Percentiles rank a stretch among this genome's conserved stretches.
These are phyloP conservation scores for Tyrannus savana DNA, from an alignment of 2,113 vertebrate species.

Conservation along the genomic window DNA sequence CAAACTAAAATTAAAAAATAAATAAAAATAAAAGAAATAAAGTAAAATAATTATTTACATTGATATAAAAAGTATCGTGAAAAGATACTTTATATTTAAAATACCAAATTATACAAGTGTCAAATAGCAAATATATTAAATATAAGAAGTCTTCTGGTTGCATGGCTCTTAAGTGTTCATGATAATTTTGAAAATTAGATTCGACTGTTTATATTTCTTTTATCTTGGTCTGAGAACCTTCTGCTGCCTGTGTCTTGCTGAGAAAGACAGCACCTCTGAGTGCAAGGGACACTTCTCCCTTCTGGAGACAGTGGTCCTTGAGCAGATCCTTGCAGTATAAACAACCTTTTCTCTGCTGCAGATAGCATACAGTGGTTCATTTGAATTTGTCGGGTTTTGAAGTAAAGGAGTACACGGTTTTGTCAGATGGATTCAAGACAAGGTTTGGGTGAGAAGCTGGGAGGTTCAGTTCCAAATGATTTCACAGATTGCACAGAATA, in stretches of 20 bases:
- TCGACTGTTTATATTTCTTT: not conserved
- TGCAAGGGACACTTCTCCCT: not conserved
- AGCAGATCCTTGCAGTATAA: not conserved
- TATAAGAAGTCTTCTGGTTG: not conserved
- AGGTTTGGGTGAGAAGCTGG: not conserved
- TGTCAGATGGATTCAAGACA: not conserved
- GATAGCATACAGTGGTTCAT: not conserved
- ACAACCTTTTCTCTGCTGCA: not conserved
- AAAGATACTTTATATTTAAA: not conserved
- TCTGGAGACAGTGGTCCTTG: not conserved
- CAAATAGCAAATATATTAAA: not conserved
- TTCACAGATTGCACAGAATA: not conserved
- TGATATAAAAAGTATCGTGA: too few species aligned
- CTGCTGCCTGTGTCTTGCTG: not conserved
- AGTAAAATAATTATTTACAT: too few species aligned
- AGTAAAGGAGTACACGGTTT: not conserved
- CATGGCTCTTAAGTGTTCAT: not conserved
- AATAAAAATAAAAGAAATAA: too few species aligned
- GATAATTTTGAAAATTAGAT: not conserved
- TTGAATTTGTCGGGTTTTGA: fast-evolving
- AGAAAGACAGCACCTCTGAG: not conserved
- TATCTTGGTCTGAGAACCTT: not conserved
- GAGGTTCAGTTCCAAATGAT: not conserved
- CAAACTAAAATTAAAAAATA: too few species aligned
- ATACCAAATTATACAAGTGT: not conserved